Evolutionary conservation across 1,140 invertebrate species (phyloP).

Genomic region (Nasonia giraulti): DNA sequence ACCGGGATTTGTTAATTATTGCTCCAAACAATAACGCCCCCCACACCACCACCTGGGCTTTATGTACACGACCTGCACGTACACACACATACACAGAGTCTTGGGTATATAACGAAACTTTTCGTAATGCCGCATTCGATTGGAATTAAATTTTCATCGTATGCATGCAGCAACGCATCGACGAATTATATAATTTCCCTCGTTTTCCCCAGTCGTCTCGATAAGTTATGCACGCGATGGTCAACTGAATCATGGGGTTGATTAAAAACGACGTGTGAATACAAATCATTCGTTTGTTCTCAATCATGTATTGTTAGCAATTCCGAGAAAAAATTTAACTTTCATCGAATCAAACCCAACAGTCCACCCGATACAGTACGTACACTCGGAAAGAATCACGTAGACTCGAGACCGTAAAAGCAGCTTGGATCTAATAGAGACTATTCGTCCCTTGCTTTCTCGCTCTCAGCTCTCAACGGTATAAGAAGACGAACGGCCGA

Average conservation of each 20-base stretch:
- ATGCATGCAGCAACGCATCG: not conserved
- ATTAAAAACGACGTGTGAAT: not conserved
- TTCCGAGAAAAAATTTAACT: no score
- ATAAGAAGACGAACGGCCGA: slow-evolving; percentile 31
- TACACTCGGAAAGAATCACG: slow-evolving; percentile 34
- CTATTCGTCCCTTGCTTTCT: not conserved
- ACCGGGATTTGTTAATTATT: slow-evolving; percentile 26
- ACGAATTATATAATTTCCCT: not conserved
- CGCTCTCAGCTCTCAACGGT: not conserved
- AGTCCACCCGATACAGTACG: not conserved
- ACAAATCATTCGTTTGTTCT: not conserved
- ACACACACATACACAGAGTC: no score
- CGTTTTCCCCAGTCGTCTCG: not conserved
- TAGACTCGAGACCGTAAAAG: slow-evolving; percentile 33
- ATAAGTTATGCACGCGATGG: no score
- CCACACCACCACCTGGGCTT: not conserved
- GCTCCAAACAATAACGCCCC: not conserved
- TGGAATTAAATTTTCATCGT: not conserved
- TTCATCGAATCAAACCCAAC: no score
- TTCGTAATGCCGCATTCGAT: not conserved
- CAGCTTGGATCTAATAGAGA: slow-evolving; percentile 37
- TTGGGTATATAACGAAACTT: not conserved
- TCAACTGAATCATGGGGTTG: not conserved
- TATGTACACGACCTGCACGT: not conserved
- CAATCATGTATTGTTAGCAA: no score